Base-by-base conservation (phyloP, 2,888 invertebrate genomes). In the Litoditis marina region DNA sequence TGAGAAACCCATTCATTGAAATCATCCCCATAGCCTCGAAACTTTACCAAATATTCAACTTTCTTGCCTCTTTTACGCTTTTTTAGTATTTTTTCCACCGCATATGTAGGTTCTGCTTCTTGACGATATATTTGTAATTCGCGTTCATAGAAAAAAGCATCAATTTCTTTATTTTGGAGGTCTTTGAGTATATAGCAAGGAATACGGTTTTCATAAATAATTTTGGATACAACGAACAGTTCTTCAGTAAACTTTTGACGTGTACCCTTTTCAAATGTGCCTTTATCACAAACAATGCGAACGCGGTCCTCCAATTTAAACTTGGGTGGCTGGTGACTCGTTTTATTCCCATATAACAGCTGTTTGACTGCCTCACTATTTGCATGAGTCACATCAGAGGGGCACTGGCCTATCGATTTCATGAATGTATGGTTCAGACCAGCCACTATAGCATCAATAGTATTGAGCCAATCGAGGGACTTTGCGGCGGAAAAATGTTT, bases 301-400 rank as follows among this genome's bases (percentile, higher is more conserved):
- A 39, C 39, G 11, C n/a, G 11, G 39, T 39, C 39, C 11, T n/a
- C 39, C n/a, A 13, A 11, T 39, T 39, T 39, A n/a, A 39, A 39
- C 11, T 13, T n/a, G n/a, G n/a, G n/a, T n/a, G 39, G 39, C n/a
- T 39, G 39, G 11, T 39, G 13, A 13, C n/a, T 11, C 11, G n/a
- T 39, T n/a, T n/a, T 13, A 39, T 39, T 16, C 22, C 36, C 53
- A 30, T 60, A 60, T 0, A 60, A 34, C 0, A 51, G 44, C 11
- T 60, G n/a, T 47, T 52, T 53, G 8, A 54, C 16, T 28, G 39
- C 30, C 46, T 44, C 25, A 16, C 53, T 49, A 47, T 60, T 60
- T 22, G 52, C 34, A 36, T 46, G 36, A 1, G n/a, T 54, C 0
- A 60, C 60, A 16, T 54, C 44, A 4, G 46, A 50, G 22, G 60